Base-by-base conservation (phyloP, 2,888 invertebrate species). In the Augiades crinisus region DNA sequence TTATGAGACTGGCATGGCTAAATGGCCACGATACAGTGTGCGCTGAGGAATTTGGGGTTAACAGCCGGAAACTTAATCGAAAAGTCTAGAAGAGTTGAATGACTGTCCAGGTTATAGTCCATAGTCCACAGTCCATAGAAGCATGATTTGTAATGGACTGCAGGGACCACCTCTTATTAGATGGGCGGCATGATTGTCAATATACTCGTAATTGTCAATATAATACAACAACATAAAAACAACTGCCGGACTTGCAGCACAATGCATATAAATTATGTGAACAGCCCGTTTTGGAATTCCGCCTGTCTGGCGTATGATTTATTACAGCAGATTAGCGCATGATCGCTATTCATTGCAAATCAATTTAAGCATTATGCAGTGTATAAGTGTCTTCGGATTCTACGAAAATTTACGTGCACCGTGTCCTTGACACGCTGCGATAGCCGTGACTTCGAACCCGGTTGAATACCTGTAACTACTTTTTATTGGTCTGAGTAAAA, bases 371-470 rank as follows among this genome's bases (percentile, higher is more conserved):
- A 13, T 43, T 27, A 17, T 16, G 7, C 6, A 17, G 30, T 43
- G 17, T 17, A 30, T 19, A 43, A 38, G 49, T 24, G 44, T 30
- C 52, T 41, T 49, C 40, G 40, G 33, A 41, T 36, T 14, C 46
- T 10, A 50, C 43, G 50, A 56, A 53, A 58, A 57, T 59, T 58
- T 44, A 56, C 50, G 53, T 61, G 59, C 56, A 55, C 50, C 60
- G 52, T 43, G 56, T 57, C 64, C 67, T 65, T 66, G 65, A 66
- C 63, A 61, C 75, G 74, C 77, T 78, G 70, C 63, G 62, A 63
- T 62, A 66, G 61, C 72, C 72, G 64, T 75, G 77, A 72, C 71
- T 75, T 76, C 72, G 78, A 77, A 80, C 81, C 72, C 72, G 79
- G 79, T 81, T 64, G 59, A 62, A 67, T 67, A 60, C 60, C 62